phyloP scores from a whole-genome alignment of 2,113 vertebrate genomes.

The Poecilia latipinna region DNA sequence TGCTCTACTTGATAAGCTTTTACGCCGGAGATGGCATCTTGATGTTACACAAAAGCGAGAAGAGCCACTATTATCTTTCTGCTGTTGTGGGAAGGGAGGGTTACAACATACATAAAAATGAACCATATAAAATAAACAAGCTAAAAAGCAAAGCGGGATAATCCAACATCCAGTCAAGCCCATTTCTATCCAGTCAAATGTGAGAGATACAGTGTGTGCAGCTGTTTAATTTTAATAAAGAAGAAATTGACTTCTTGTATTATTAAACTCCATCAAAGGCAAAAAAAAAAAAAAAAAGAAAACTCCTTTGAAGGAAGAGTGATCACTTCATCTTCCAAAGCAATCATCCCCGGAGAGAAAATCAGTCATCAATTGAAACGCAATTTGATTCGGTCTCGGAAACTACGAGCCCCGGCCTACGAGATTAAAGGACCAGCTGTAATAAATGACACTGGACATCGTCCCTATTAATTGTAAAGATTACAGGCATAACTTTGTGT shows the following conservation, averaged over 20 bases:
- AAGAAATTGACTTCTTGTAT: slow-evolving; percentile 22
- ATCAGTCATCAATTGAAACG: slow-evolving; percentile 60
- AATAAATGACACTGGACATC: slow-evolving; percentile 62
- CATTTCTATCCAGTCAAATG: slow-evolving; percentile 15
- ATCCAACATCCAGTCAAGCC: slow-evolving; percentile 19
- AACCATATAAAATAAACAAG: slow-evolving; percentile 1
- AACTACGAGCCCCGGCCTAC: slow-evolving; percentile 43
- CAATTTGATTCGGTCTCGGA: slow-evolving; percentile 55
- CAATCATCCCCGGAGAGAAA: slow-evolving; percentile 37
- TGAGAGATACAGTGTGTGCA: not conserved
- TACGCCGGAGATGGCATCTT: slow-evolving; percentile 71
- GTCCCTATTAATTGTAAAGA: slow-evolving; percentile 64
- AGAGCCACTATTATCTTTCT: slow-evolving; percentile 54
- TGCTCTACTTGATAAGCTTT: slow-evolving; percentile 71
- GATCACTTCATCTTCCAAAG: slow-evolving; percentile 55
- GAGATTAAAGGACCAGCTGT: slow-evolving; percentile 62
- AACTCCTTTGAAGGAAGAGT: slow-evolving; percentile 46
- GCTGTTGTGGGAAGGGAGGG: slow-evolving; percentile 21
- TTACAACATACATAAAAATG: slow-evolving; percentile 41
- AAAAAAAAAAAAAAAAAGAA: not conserved
- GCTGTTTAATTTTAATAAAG: not conserved
- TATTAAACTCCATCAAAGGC: slow-evolving; percentile 9
- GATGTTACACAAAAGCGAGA: slow-evolving; percentile 62
- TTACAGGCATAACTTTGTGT: slow-evolving; percentile 62
- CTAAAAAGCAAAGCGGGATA: slow-evolving; percentile 34